These are phyloP conservation scores for Phocides pigmalion DNA, from an alignment of 1,140 invertebrate species.

Conservation along the genomic window DNA sequence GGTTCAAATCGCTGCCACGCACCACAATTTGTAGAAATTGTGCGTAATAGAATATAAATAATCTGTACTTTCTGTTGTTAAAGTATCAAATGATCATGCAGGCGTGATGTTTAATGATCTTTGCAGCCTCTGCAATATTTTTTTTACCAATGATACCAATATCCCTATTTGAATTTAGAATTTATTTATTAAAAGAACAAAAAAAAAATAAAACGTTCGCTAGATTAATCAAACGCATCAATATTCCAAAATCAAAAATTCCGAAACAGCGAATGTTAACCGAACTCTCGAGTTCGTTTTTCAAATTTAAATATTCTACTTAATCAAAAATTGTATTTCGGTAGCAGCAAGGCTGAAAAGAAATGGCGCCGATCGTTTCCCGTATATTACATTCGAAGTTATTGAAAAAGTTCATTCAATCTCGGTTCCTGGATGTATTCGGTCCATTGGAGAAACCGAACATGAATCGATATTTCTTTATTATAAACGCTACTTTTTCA, in stretches of 20 bases:
- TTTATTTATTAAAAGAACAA: background rate
- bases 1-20: too few species aligned
- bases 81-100: too few species aligned
- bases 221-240: constrained; percentile 12
- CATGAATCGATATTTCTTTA: background rate
- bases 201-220: background rate
- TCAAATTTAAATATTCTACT: constrained; percentile 29
- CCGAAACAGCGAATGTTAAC: background rate
- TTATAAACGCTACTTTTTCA: background rate
- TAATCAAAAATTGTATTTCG: constrained; percentile 31
- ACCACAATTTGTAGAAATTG: too few species aligned
- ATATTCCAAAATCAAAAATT: constrained; percentile 18
- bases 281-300: constrained; percentile 9
- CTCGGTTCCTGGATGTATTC: constrained; percentile 1
- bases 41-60: too few species aligned
- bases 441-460: constrained; percentile 1
- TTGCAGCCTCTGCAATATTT: too few species aligned
- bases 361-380: constrained; percentile 26
- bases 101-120: too few species aligned
- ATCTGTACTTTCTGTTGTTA: too few species aligned
- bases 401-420: constrained; percentile 69
- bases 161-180: too few species aligned
- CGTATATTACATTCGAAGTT: constrained; percentile 49
- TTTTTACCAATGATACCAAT: too few species aligned
- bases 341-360: constrained; percentile 24